phyloP scores from a whole-genome alignment of 2,888 invertebrate species.

The Blera fallax region DNA sequence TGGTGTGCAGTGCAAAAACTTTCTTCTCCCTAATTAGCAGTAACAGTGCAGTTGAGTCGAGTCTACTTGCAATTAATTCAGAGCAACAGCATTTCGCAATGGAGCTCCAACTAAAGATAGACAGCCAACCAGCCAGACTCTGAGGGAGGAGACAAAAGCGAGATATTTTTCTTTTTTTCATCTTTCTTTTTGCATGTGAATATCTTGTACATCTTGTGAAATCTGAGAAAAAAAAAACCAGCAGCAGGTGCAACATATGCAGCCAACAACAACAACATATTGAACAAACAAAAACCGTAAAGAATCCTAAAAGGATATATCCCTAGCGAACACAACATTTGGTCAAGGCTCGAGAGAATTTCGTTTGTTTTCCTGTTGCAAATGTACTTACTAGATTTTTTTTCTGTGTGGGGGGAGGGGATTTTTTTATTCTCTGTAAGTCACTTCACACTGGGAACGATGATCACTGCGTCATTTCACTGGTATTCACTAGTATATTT shows the following conservation, averaged over 20 bases:
- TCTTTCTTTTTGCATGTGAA: neutral
- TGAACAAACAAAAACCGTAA: constrained; percentile 48
- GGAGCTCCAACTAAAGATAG: constrained; percentile 35
- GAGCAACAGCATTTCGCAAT: constrained; percentile 33
- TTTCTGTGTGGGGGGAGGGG: neutral
- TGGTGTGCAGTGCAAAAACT: constrained; percentile 50
- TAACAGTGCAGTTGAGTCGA: constrained; percentile 17
- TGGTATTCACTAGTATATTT: neutral
- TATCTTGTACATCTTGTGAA: constrained; percentile 45
- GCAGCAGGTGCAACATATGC: constrained; percentile 67
- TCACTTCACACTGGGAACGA: constrained; percentile 19
- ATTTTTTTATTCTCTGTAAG: neutral
- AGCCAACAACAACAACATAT: constrained; percentile 29
- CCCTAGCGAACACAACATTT: constrained; percentile 55
- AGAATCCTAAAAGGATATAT: constrained; percentile 10
- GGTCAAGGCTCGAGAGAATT: constrained; percentile 9
- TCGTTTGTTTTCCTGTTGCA: neutral
- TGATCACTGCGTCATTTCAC: constrained; percentile 63
- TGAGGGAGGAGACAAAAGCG: constrained; percentile 39
- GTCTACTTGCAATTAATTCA: constrained; percentile 63
- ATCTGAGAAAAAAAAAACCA: constrained; percentile 50
- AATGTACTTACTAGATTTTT: constrained; percentile 37
- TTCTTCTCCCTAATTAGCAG: constrained; percentile 69
- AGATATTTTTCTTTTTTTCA: neutral
- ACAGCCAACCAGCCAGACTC: neutral